These are phyloP conservation scores for Hoplias malabaricus DNA, from an alignment of 2,113 vertebrate species.

Conservation along the genomic window DNA sequence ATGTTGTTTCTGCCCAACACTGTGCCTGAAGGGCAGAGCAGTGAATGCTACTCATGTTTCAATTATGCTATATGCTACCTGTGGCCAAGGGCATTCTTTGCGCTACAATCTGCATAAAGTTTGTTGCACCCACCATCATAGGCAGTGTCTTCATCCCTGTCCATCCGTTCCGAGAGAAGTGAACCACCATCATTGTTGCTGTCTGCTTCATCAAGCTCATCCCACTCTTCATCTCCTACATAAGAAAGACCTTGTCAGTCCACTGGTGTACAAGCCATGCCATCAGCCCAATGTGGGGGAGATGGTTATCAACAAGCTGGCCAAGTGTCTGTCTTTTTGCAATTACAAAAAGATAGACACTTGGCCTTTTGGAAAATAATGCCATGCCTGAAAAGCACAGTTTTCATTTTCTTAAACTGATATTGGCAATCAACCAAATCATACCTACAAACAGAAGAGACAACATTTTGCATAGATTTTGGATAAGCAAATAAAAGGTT, in stretches of 20 bases:
- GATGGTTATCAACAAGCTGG: slow-evolving; percentile 2
- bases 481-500: slow-evolving; percentile 21
- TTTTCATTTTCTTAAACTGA: slow-evolving; percentile 30
- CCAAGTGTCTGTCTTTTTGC: neutral
- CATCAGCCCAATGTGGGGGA: neutral
- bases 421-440: slow-evolving; percentile 3
- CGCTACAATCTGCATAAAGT: too few species aligned
- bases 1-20: too few species aligned
- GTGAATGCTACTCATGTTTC: too few species aligned
- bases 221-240: slow-evolving; percentile 74
- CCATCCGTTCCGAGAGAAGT: slow-evolving; percentile 82
- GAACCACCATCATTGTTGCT: slow-evolving; percentile 80
- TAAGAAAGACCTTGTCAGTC: slow-evolving; percentile 35
- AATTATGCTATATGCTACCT: neutral
- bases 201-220: slow-evolving; percentile 77
- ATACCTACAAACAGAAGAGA: slow-evolving; percentile 19
- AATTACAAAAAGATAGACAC: neutral
- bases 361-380: neutral
- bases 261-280: neutral
- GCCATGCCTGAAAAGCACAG: neutral
- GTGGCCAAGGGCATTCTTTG: too few species aligned
- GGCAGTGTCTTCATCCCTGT: slow-evolving; percentile 85
- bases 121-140: slow-evolving; percentile 81
- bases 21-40: too few species aligned
- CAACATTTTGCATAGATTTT: slow-evolving; percentile 36